Percentiles rank a stretch among this genome's conserved stretches.
Evolutionary conservation across 2,888 invertebrate species (phyloP).

Genomic region (Acleris holmiana): DNA sequence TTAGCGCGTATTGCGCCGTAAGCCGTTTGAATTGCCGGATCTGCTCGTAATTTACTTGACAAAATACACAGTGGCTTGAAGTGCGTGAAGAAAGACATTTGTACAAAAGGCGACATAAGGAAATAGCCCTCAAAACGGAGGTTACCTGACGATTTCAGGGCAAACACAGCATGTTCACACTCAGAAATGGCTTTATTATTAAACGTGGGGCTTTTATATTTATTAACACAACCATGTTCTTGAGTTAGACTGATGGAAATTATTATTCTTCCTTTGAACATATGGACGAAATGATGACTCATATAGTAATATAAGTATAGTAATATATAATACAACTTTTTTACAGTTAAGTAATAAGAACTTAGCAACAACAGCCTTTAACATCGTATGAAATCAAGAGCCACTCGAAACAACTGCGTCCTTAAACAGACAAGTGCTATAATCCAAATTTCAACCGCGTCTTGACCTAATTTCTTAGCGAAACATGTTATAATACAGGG

Average conservation of each 20-base stretch:
- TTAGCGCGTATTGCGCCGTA: background rate
- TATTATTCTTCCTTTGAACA: too few relatives aligned
- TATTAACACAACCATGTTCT: background rate
- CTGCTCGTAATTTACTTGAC: conserved; percentile 5
- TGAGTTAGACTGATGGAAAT: background rate
- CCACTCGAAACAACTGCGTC: conserved; percentile 8
- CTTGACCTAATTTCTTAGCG: conserved; percentile 34
- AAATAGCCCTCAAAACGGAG: conserved; percentile 15
- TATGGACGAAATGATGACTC: too few relatives aligned
- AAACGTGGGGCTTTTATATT: background rate
- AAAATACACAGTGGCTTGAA: conserved; percentile 8
- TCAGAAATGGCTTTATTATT: conserved; percentile 2
- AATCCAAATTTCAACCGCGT: conserved; percentile 29
- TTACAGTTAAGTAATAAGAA: background rate
- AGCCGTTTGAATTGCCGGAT: background rate
- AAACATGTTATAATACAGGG: conserved; percentile 29
- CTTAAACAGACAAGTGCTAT: conserved; percentile 24
- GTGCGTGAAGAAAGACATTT: conserved; percentile 14
- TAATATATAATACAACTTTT: background rate
- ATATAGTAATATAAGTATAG: too few relatives aligned
- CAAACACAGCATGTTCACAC: conserved; percentile 14
- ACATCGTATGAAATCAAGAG: conserved; percentile 1
- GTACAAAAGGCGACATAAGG: conserved; percentile 4
- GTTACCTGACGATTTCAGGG: conserved; percentile 8
- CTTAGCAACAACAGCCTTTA: too few relatives aligned